Evolutionary conservation across 1,140 invertebrate species (phyloP).

Genomic region (Aleiodes sp.): DNA sequence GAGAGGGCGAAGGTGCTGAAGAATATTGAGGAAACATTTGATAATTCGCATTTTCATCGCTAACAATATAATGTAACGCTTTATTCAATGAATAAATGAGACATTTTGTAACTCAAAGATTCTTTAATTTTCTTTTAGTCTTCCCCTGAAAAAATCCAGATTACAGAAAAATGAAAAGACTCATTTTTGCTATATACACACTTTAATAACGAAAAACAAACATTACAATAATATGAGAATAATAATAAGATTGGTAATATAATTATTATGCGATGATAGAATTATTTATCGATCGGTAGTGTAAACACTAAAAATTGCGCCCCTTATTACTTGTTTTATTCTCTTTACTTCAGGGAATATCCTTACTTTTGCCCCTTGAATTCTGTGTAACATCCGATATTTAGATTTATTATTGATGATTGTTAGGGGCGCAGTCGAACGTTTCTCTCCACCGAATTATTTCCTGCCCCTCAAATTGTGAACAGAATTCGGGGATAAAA

Average conservation of each 20-base stretch:
- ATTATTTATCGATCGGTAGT: slow-evolving; percentile 64
- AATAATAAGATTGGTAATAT: slow-evolving; percentile 63
- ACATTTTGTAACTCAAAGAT: neutral
- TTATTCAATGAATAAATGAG: neutral
- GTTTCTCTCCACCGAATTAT: neutral
- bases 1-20: slow-evolving; percentile 76
- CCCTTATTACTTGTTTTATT: slow-evolving; percentile 40
- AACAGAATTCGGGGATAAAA: too few species aligned
- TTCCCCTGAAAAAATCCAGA: neutral
- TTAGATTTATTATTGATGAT: slow-evolving; percentile 43
- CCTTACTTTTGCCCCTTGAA: slow-evolving; percentile 39
- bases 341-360: slow-evolving; percentile 51
- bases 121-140: neutral
- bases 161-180: neutral
- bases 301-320: slow-evolving; percentile 63
- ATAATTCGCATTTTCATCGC: neutral
- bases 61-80: neutral
- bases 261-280: slow-evolving; percentile 63
- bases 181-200: slow-evolving; percentile 65
- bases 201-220: slow-evolving; percentile 67
- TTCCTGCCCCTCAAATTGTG: too few species aligned
- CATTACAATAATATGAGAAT: slow-evolving; percentile 64
- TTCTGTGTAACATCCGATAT: slow-evolving; percentile 31
- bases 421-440: slow-evolving; percentile 39
- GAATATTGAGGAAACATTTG: slow-evolving; percentile 68